Conservation (phyloP, 1,140 invertebrate species). For the Paralvinella palmiformis region DNA sequence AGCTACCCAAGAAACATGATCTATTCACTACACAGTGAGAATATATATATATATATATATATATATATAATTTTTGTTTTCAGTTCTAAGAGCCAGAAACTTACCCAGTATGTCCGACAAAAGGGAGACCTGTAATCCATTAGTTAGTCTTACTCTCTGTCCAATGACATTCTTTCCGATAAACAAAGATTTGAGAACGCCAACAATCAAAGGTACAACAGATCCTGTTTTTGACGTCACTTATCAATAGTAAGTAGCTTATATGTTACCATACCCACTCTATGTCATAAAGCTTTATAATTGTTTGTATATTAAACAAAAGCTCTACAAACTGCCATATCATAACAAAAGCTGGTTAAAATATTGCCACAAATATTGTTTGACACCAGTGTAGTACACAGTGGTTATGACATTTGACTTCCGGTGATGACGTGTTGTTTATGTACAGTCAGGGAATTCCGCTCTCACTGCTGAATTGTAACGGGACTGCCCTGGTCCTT, state of each 20-base stretch:
- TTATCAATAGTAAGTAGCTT: conserved; percentile 80
- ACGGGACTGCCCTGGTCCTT: no score
- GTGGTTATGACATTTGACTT: no score
- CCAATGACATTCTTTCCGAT: conserved; percentile 74
- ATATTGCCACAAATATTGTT: no score
- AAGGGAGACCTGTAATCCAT: conserved; percentile 79
- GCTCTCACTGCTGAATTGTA: no score
- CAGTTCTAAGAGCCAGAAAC: conserved; percentile 59
- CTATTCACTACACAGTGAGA: background rate
- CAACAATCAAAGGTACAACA: conserved; percentile 83
- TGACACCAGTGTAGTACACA: no score
- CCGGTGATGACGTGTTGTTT: no score
- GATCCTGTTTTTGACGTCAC: conserved; percentile 91
- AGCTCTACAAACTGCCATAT: no score
- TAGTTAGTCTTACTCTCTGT: conserved; percentile 82
- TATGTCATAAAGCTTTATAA: no score
- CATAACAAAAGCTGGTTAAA: no score
- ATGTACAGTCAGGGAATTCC: no score
- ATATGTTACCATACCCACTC: no score
- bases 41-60: background rate
- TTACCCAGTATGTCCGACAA: conserved; percentile 52
- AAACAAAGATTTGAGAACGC: conserved; percentile 74
- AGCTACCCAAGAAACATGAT: background rate
- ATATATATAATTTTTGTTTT: background rate
- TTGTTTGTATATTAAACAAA: no score